Evolutionary conservation across 2,113 vertebrate species (phyloP).

Genomic region (Proterorhinus semilunaris): DNA sequence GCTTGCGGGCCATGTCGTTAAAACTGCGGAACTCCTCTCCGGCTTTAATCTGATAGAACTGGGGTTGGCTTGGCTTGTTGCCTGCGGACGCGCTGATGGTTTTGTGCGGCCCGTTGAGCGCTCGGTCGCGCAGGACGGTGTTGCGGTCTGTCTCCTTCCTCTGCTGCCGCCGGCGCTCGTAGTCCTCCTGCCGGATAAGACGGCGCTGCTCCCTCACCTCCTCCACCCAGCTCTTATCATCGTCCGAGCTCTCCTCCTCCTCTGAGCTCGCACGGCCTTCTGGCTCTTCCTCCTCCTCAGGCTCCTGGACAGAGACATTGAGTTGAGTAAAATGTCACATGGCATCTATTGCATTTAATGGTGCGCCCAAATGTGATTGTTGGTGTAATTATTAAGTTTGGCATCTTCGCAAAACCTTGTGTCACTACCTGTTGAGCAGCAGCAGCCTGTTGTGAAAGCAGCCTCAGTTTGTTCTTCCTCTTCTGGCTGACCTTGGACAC

Average conservation of each 20-base stretch:
- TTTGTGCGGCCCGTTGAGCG: conserved; percentile 21
- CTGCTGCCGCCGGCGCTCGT: conserved; percentile 77
- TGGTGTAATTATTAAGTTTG: too few relatives aligned
- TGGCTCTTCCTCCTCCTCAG: conserved; percentile 83
- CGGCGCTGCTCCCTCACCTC: conserved; percentile 95
- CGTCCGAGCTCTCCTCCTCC: conserved; percentile 94
- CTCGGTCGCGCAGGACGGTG: conserved; percentile 74
- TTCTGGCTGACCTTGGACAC: conserved; percentile 93
- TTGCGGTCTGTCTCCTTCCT: conserved; percentile 82
- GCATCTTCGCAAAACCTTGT: too few relatives aligned
- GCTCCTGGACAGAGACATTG: conserved; percentile 30
- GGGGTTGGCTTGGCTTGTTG: conserved; percentile 72
- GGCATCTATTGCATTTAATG: too few relatives aligned
- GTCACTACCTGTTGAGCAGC: conserved; percentile 71
- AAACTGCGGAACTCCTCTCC: conserved; percentile 97
- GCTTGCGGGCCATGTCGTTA: conserved; percentile 84
- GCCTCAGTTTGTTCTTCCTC: conserved; percentile 86
- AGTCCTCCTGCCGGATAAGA: conserved; percentile 82
- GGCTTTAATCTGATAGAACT: conserved; percentile 95
- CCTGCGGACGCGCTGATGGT: conserved; percentile 17
- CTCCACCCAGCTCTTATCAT: conserved; percentile 96
- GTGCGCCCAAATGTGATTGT: too few relatives aligned
- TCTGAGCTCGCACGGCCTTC: conserved; percentile 95
- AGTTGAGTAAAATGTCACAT: too few relatives aligned
- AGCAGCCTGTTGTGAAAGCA: conserved; percentile 76